Base-by-base conservation (phyloP, 2,888 invertebrate species). In the Selenia dentaria region DNA sequence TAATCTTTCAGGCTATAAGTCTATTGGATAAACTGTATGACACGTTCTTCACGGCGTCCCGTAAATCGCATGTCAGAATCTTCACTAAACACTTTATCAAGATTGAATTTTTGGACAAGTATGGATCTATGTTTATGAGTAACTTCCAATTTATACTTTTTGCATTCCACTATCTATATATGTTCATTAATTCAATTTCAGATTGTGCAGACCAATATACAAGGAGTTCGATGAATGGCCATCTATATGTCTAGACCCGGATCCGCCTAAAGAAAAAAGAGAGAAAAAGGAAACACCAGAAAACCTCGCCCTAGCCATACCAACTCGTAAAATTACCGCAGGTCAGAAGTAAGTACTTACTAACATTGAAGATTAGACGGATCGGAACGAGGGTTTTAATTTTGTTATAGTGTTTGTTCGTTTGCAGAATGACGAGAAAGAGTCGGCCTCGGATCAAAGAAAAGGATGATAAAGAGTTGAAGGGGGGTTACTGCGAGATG, bases 401-500 rank as follows among this genome's bases (percentile, higher is more conserved):
- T 45, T 41, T 46, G 18, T 54, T 43, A 57, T 52, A 52, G 57
- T 46, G 32, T 27, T 12, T 14, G 11, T 34, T 25, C 33, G 9
- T 66, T 84, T 65, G 54, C 79, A 92, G 91, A 80, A 92, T 92
- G 92, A 92, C 92, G 49, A 84, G 91, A 59, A 91, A 91, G 65
- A 86, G 83, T 62, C 79, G 88, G 8, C 87, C 86, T 4, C 78
- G 88, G 32, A 78, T 86, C 38, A 89, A 88, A 51, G 91, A 90
- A 41, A 80, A 74, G 34, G 83, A 85, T 41, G 86, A 86, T 39
- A 82, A 81, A 51, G 88, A 86, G 51, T 66, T 66, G 24, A 83
- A 82, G 45, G 92, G 92, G 28, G 96, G 96, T 10, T 96, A 94
- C 70, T 96, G 96, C 85, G 95, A 96, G 83, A 94, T 96, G 78